Evolutionary conservation across 1,140 invertebrate species (phyloP), one percentile per base, ranked within the genome.

Genomic region (Periplaneta americana): DNA sequence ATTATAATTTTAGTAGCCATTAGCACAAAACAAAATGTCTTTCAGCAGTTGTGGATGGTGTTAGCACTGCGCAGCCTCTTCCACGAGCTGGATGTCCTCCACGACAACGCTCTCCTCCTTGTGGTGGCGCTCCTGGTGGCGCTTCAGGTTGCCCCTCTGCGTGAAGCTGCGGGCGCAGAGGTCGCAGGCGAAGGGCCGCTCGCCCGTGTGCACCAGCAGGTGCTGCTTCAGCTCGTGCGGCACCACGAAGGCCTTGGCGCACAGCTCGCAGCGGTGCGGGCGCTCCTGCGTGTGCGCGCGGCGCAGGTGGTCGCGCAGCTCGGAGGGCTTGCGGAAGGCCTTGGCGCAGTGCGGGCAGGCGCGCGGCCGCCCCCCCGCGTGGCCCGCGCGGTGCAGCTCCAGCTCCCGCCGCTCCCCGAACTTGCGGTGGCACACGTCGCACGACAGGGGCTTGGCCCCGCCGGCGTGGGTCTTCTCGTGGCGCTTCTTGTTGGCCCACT

Each of bases 231-330:
- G 35, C 32, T 81, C 79, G 17, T 78, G 78, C 13, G 76, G 31
- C 36, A 82, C 84, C 15, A 85, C 86, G 84, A 88, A 88, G 22
- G 85, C 84, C 82, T 87, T 87, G 28, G 84, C 85, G 83, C 88
- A 89, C 18, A 84, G 80, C 74, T 86, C 84, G 80, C 87, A 87
- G 31, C 79, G 88, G 85, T 79, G 90, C 86, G 84, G 90, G 87
- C 86, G 88, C 80, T 87, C 86, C 34, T 86, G 86, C 22, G 85
- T 86, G 82, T 83, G 83, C 17, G 74, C 77, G 8, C 48, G 34
- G 22, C 48, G 48, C 74, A 83, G 34, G 76, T 83, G 83, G 32
- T 81, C 76, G 37, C 57, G 66, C 75, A 66, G 28, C 28, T 66
- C 82, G 9, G 81, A 83, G 81, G 34, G 79, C 80, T 39, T 79